Evolutionary conservation across 1,140 invertebrate genomes (phyloP), one percentile per base, ranked within the genome.

Genomic region (Lethrus apterus): DNA sequence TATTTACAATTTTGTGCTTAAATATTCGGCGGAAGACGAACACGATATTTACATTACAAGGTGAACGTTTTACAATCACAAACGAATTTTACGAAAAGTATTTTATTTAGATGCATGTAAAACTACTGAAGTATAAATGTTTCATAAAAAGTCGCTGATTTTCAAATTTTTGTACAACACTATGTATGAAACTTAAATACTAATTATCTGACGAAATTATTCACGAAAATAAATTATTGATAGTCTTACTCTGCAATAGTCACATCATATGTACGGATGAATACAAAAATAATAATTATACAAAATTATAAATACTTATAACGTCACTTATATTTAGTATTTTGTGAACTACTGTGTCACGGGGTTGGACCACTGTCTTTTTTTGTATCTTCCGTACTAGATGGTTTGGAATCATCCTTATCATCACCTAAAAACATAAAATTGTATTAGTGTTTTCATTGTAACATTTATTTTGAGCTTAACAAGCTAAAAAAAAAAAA

Each of bases 341-440:
- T 50, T 42, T 53, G 53, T 15, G 21, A 10, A 30, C 11, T 29
- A 41, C 36, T 57, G 40, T 63, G 74, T 76, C 74, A 76, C 62
- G 71, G 72, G 57, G 69, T 74, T 21, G 70, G 58, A 43, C 66
- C 58, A 19, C 65, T 56, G 46, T 81, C 79, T 62, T 80, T 80
- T 66, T 81, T 81, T 46, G 70, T 65, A 54, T 81, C 78, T 43
- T 81, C 79, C 50, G 68, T 71, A 50, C 68, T 73, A 43, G 68
- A 66, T 23, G 73, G 68, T 29, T 74, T 66, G 30, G 74, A 71
- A 13, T 81, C 79, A 34, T 82, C 79, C 51, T 82, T 81, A 38
- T 74, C 68, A 51, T 80, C 72, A 41, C 59, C 78, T 79, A 55
- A 15, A 70, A 70, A 49, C 48, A 52, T 64, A 55, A 50, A 47